Evolutionary conservation across 2,888 invertebrate genomes (phyloP).

Genomic region (Pterostichus madidus): DNA sequence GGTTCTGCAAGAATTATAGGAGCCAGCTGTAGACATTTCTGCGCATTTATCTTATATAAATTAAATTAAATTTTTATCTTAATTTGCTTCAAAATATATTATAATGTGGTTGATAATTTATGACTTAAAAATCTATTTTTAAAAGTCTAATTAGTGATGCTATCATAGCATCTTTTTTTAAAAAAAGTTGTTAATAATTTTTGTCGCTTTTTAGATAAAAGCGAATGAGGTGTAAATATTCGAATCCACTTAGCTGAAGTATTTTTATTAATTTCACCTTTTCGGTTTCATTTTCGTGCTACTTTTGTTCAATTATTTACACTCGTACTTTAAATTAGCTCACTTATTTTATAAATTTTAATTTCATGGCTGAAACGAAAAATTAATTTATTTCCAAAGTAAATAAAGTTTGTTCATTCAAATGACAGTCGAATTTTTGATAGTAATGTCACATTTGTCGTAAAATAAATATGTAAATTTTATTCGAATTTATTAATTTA

Average conservation of each 20-base stretch:
- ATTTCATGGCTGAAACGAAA: no score
- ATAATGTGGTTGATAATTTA: background rate
- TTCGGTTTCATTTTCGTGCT: background rate
- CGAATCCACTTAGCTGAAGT: background rate
- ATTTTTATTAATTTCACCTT: constrained; percentile 9
- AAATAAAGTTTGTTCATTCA: no score
- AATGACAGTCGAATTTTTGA: no score
- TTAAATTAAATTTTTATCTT: constrained; percentile 10
- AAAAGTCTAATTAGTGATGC: constrained; percentile 1
- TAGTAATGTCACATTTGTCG: no score
- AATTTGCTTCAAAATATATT: background rate
- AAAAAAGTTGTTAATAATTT: background rate
- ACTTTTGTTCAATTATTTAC: background rate
- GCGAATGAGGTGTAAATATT: background rate
- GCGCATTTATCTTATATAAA: background rate
- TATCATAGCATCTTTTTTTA: background rate
- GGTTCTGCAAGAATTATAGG: background rate
- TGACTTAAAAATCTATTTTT: constrained; percentile 1
- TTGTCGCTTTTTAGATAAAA: background rate
- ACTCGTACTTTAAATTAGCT: no score
- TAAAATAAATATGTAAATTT: no score
- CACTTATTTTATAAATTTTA: background rate
- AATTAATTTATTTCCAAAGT: no score
- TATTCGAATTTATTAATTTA: no score
- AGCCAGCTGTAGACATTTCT: background rate